A percentile compares a stretch with the other conserved stretches of the same genome.
Conservation (phyloP, 2,888 invertebrate species). For the Cylloceria caligata region DNA sequence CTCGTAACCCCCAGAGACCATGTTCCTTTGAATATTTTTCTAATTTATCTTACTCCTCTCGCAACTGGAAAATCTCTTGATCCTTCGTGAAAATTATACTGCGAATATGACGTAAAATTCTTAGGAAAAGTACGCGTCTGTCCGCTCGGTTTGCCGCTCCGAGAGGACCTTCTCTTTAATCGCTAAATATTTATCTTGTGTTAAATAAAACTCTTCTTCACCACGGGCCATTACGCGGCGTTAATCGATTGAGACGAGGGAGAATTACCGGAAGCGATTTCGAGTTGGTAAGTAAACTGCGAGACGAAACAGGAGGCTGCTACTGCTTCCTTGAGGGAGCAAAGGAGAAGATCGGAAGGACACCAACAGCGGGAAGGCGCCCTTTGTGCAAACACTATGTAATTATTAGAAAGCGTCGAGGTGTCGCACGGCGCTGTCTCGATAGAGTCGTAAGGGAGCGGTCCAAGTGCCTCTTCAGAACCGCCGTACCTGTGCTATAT, state of each 20-base stretch:
- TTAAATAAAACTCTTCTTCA: constrained; percentile 13
- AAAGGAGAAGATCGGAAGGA: background rate
- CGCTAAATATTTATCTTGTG: constrained; percentile 39
- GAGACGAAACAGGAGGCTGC: constrained; percentile 24
- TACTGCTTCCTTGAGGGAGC: background rate
- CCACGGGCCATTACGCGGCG: constrained; percentile 21
- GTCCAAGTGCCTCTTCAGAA: constrained; percentile 72
- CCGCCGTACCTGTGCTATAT: constrained; percentile 60
- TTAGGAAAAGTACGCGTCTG: background rate
- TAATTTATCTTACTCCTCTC: constrained; percentile 64
- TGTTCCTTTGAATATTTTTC: constrained; percentile 69
- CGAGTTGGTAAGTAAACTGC: constrained; percentile 54
- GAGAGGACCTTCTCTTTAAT: constrained; percentile 30
- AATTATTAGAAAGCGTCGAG: constrained; percentile 59
- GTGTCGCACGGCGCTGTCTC: constrained; percentile 39
- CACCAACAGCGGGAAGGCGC: constrained; percentile 22
- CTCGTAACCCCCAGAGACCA: background rate
- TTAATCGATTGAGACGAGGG: constrained; percentile 50
- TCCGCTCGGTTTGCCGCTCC: background rate
- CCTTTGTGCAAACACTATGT: constrained; percentile 63
- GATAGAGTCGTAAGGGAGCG: constrained; percentile 48
- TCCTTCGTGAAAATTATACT: constrained; percentile 19
- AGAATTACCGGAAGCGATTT: constrained; percentile 51
- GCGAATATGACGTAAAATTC: constrained; percentile 37
- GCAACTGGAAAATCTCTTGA: constrained; percentile 41